Percentiles rank a stretch among this genome's conserved stretches.
These are phyloP conservation scores for Meteorus sp. DNA, from an alignment of 1,140 invertebrate genomes.

Conservation along the genomic window DNA sequence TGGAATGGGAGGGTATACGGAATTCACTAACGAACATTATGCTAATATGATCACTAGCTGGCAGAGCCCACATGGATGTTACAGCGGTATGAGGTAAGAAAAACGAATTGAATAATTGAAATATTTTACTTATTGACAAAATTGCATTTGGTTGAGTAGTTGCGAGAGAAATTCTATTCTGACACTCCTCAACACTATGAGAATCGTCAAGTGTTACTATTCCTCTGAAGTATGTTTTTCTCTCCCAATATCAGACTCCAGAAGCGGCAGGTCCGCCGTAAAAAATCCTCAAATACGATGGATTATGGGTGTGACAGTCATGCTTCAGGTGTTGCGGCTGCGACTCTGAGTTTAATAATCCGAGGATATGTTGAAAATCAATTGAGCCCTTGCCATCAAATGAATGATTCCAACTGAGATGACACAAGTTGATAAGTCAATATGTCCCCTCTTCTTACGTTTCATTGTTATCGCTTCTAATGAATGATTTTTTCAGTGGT, in stretches of 20 bases:
- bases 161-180: no score
- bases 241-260: neutral
- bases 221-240: neutral
- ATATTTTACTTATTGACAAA: no score
- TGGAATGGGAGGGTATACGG: slow-evolving; percentile 50
- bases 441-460: no score
- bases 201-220: no score
- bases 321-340: slow-evolving; percentile 39
- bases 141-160: no score
- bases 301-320: slow-evolving; percentile 47
- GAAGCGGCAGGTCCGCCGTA: neutral
- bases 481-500: no score
- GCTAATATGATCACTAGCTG: slow-evolving; percentile 38
- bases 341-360: slow-evolving; percentile 39
- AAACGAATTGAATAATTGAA: neutral
- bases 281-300: slow-evolving; percentile 31
- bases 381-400: neutral
- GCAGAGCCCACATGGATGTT: slow-evolving; percentile 44
- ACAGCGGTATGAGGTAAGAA: slow-evolving; percentile 31
- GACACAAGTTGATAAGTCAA: neutral
- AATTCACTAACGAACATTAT: slow-evolving; percentile 43
- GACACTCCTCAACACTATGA: no score
- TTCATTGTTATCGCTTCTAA: no score
- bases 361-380: slow-evolving; percentile 40
- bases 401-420: neutral